Evolutionary conservation across 1,140 invertebrate genomes (phyloP), one percentile per base, ranked within the genome.

Genomic region (Diorhabda elongata): DNA sequence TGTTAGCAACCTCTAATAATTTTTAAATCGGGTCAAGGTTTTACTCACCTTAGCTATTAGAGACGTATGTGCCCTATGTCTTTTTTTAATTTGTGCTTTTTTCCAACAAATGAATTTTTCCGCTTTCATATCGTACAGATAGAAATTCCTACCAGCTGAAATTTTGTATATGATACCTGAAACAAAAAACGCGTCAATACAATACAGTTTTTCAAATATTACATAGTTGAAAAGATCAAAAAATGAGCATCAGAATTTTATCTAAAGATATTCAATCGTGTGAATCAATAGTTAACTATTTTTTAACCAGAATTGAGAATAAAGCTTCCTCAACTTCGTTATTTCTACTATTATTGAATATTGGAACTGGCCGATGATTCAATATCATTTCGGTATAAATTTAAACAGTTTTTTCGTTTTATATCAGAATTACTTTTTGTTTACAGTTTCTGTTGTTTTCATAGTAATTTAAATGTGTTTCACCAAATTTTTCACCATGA

Each of bases 101-200:
- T 69, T 70, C 71, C 69, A 73, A 67, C 73, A 74, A 9, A 74
- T 69, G 56, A 74, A 74, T 42, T 67, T 70, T 42, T 43, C 47
- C 4, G 66, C 66, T 7, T 69, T 52, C 9, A 64, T 44, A 58
- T 74, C 68, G 43, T 70, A 74, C 4, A 74, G 59, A 42, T 69
- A 72, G 44, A 72, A 72, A 58, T 68, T 52, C 42, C 45, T 44
- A 4, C 42, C 68, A 44, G 64, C 58, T 3, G 67, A 69, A 7
- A 72, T 69, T 64, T 70, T 72, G 66, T 74, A 74, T 26, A 74
- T 11, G 45, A 42, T 52, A 42, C 56, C 65, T 67, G 65, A 4
- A 67, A 67, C 26, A 45, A 60, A 59, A 64, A 63, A 6, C 3
- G 42, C 8, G n/a, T 6, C 9, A 5, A 11, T 58, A 58, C 26